phyloP scores from a whole-genome alignment of 2,797 vertebrate genomes.

The Enoplosus armatus region DNA sequence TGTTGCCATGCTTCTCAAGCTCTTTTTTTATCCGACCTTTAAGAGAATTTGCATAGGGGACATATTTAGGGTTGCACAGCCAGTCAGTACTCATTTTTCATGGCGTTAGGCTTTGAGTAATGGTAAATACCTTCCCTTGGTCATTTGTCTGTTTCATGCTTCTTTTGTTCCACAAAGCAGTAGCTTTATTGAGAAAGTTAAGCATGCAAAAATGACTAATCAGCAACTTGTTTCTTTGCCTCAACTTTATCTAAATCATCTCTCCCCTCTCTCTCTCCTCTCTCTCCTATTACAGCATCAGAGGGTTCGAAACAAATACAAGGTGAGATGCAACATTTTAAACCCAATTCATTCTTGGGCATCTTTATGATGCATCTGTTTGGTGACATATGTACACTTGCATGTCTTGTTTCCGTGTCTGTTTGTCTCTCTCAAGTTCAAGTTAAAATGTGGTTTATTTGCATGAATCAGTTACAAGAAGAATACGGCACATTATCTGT shows the following conservation, averaged over 20 bases:
- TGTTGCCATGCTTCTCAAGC: slow-evolving; percentile 72
- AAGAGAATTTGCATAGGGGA: slow-evolving; percentile 86
- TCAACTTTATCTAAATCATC: slow-evolving; percentile 67
- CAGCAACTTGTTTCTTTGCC: slow-evolving; percentile 74
- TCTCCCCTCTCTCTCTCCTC: slow-evolving; percentile 41
- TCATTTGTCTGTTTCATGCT: slow-evolving; percentile 82
- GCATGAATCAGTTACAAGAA: not conserved
- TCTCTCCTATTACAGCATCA: slow-evolving; percentile 63
- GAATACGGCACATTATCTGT: not conserved
- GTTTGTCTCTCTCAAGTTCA: not conserved
- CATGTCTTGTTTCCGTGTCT: not conserved
- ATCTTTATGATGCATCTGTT: not conserved
- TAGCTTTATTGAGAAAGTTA: slow-evolving; percentile 70
- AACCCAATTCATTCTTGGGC: not conserved
- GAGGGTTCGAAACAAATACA: slow-evolving; percentile 75
- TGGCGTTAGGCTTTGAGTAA: slow-evolving; percentile 83
- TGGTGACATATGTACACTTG: not conserved
- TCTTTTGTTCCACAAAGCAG: slow-evolving; percentile 71
- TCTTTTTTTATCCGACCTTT: slow-evolving; percentile 85
- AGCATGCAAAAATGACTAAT: slow-evolving; percentile 74
- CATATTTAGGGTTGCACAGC: slow-evolving; percentile 84
- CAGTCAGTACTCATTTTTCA: slow-evolving; percentile 86
- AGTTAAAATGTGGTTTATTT: not conserved
- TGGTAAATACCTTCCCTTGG: slow-evolving; percentile 81
- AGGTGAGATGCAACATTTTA: slow-evolving; percentile 71